These are phyloP conservation scores for Microcebus griseorufus DNA, from an alignment of 2,113 vertebrate genomes.

Conservation along the genomic window DNA sequence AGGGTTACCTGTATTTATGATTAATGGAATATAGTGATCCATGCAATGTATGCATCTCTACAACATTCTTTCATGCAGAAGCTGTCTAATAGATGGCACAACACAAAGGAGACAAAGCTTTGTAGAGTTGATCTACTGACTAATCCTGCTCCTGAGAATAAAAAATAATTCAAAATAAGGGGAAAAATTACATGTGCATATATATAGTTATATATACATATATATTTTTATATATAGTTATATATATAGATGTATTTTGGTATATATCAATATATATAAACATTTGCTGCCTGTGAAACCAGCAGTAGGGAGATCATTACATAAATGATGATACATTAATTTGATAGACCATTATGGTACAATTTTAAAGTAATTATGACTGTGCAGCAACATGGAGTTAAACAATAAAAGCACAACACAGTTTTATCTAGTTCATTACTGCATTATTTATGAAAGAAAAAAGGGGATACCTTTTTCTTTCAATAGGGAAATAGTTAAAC, in stretches of 20 bases:
- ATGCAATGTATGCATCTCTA: neutral
- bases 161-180: slow-evolving; percentile 32
- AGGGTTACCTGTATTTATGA: neutral
- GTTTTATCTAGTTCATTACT: slow-evolving; percentile 7
- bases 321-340: slow-evolving; percentile 31
- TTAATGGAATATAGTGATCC: neutral
- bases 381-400: neutral
- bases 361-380: slow-evolving; percentile 48
- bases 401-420: neutral
- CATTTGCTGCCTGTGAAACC: neutral
- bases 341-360: neutral
- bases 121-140: neutral
- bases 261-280: neutral
- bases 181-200: neutral
- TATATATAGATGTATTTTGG: too few species aligned
- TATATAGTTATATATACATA: neutral
- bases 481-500: neutral
- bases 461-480: too few species aligned
- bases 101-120: neutral
- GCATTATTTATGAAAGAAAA: neutral
- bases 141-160: neutral
- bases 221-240: neutral
- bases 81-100: neutral
- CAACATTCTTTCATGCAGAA: neutral
- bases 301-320: slow-evolving; percentile 31